Evolutionary conservation across 2,797 vertebrate species (phyloP).

Genomic region (Sarcoramphus papa): DNA sequence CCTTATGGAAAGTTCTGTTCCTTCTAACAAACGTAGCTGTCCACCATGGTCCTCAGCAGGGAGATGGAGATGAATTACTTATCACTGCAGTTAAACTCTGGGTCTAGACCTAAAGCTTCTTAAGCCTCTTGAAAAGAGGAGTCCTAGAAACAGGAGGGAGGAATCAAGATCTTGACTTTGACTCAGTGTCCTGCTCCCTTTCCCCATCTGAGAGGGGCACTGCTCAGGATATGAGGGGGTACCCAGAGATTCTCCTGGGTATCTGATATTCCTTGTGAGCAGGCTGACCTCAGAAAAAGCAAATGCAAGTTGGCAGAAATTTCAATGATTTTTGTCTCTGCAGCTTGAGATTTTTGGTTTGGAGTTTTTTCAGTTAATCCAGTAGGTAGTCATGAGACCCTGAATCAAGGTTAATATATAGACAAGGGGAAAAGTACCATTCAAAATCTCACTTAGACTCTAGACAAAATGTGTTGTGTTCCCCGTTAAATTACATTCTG

Average conservation of each 20-base stretch:
- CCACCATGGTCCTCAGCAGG: background rate
- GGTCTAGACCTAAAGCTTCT: background rate
- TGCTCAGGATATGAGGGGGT: background rate
- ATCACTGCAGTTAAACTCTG: background rate
- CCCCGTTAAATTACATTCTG: background rate
- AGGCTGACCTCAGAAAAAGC: background rate
- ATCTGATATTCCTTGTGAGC: background rate
- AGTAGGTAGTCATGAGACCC: background rate
- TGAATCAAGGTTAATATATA: background rate
- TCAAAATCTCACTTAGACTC: background rate
- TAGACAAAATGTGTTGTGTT: background rate
- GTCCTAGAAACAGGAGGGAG: background rate
- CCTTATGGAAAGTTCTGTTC: background rate
- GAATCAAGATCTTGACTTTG: background rate
- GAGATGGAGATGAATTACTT: background rate
- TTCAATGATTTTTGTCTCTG: background rate
- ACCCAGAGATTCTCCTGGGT: fast-evolving
- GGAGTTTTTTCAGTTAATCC: background rate
- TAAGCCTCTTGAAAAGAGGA: background rate
- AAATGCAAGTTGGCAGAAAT: background rate
- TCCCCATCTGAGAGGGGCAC: background rate
- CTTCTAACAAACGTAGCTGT: background rate
- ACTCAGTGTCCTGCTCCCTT: background rate
- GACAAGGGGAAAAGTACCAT: background rate
- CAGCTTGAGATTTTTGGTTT: background rate